These are phyloP conservation scores for Alectura lathami DNA, from an alignment of 2,113 vertebrate genomes.

Conservation along the genomic window DNA sequence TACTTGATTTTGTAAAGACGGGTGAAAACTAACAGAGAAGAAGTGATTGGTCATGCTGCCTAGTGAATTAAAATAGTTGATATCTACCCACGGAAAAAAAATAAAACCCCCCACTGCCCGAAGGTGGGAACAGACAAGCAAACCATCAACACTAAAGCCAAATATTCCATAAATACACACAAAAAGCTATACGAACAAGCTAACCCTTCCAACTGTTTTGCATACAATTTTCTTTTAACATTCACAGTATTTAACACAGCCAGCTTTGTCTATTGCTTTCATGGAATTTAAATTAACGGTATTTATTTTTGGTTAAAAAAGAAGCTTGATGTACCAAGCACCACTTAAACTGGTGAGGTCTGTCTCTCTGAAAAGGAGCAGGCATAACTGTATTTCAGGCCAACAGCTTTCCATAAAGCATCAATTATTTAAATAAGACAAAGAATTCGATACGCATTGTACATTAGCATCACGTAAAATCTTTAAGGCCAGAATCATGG, in stretches of 20 bases:
- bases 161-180: background rate
- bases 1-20: too few species aligned
- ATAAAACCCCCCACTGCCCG: background rate
- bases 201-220: background rate
- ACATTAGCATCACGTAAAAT: slow-evolving; percentile 21
- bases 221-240: background rate
- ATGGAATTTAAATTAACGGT: slow-evolving; percentile 12
- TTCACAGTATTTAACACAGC: background rate
- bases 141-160: background rate
- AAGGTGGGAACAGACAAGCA: background rate
- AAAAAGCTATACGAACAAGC: background rate
- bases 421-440: slow-evolving; percentile 30
- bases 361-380: slow-evolving; percentile 46
- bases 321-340: slow-evolving; percentile 9
- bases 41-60: background rate
- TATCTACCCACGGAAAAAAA: background rate
- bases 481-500: slow-evolving; percentile 9
- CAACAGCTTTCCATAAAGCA: slow-evolving; percentile 43
- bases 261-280: background rate
- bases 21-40: background rate
- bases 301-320: slow-evolving; percentile 45
- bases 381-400: slow-evolving; percentile 28
- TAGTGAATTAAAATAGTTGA: background rate
- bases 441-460: background rate
- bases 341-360: slow-evolving; percentile 40